Evolutionary conservation across 2,113 vertebrate genomes (phyloP), one percentile per base, ranked within the genome.

Genomic region (Sorex araneus): DNA sequence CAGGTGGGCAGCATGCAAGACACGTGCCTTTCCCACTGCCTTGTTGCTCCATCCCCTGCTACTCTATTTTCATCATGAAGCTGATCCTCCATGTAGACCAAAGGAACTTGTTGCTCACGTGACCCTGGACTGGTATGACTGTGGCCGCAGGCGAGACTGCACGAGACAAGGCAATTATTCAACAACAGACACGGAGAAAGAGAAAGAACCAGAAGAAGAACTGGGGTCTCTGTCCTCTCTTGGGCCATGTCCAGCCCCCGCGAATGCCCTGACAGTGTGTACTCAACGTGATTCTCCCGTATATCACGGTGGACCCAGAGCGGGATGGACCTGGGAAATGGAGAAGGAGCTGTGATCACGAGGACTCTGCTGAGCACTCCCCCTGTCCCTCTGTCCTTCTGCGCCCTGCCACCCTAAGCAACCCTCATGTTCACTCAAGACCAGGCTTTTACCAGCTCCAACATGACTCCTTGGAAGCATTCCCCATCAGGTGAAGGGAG

Each of bases 401-500:
- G 6, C 0, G 2, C 6, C 40, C 30, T 67, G 18, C 23, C n/a
- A 18, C 10, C 64, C n/a, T 67, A 93, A 89, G 81, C 69, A 21
- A 36, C 15, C 10, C 47, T 50, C 76, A 45, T 86, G 64, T 70
- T 60, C 76, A 32, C n/a, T 74, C 21, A 57, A 40, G 19, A 25
- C 30, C 28, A 81, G 69, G 4, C 40, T 93, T 77, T 81, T 57
- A 40, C 6, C 25, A 92, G 40, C 9, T 57, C 7, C 11, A 11
- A 89, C 63, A 25, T 40, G 16, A 2, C 69, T 64, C 27, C 16
- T 30, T 27, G 40, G 30, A 30, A 1, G 3, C 36, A 12, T 76
- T 84, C 85, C 69, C 11, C 45, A 40, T 32, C 32, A 81, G 93
- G 32, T n/a, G n/a, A 92, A 84, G 3, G 30, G 45, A 85, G 66